Evolutionary conservation across 2,888 invertebrate species (phyloP), one percentile per base, ranked within the genome.

Genomic region (Agonopterix subpropinquella): DNA sequence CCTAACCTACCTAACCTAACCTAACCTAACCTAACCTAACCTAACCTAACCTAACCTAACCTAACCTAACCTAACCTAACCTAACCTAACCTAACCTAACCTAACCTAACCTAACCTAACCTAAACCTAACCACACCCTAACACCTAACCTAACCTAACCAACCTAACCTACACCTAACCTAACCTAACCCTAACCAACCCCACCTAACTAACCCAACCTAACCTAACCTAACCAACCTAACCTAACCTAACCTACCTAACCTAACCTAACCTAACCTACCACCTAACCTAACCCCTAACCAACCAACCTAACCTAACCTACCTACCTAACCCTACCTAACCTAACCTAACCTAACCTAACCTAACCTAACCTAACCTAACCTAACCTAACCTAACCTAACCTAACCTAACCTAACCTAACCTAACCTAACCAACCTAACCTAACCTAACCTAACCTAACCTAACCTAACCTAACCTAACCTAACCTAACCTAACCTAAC

Each of bases 221-320:
- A 36, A 43, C 36, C 39, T 46, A 46, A 46, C 41, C 41, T 39
- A 46, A 39, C 39, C 39, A 39, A 41, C 46, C 46, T 41, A 46
- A 41, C 41, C 39, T 46, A 41, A 39, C 43, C 39, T 28, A 43
- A 13, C 13, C 13, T 13, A 13, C 43, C 43, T 18, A 43, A 43
- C 43, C 43, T 43, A 43, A 43, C 43, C 43, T 43, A 43, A 43
- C 43, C 43, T 43, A 43, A 44, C 48, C 48, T 48, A 48, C n/a
- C n/a, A 48, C 48, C 48, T 48, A 48, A 48, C 48, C 48, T 48
- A 47, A 47, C 47, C n/a, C n/a, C n/a, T n/a, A n/a, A n/a, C n/a
- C n/a, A n/a, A n/a, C 47, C 39, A 47, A 47, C 47, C 47, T 47
- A 47, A 47, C 47, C 47, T 47, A 47, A 47, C 47, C 47, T 47